Evolutionary conservation across 2,113 vertebrate genomes (phyloP), one percentile per base, ranked within the genome.

Genomic region (Myotis yumanensis): DNA sequence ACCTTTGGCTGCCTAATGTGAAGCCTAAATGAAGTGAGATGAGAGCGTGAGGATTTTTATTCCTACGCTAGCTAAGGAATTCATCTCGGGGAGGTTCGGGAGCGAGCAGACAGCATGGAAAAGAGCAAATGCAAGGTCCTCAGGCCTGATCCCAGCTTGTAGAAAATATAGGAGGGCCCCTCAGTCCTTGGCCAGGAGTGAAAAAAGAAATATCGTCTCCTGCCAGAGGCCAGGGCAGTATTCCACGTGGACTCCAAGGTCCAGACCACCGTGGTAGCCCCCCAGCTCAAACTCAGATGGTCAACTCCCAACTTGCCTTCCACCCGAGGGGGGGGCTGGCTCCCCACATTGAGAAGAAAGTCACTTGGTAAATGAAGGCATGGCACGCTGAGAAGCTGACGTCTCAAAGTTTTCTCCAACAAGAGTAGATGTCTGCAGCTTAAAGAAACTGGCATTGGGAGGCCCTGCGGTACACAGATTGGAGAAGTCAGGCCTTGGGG

Each of bases 1-100:
- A 73, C 48, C 17, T 86, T 68, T 59, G 79, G 48, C 90, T 90
- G 73, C 90, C 52, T 94, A 94, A 69, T 22, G 8, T 32, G 88
- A 95, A 52, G 52, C 73, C 80, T 57, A 57, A 86, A 90, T 28
- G 62, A 73, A 46, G 35, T 37, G 76, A 75, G 66, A 84, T 37
- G 83, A 84, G 43, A 90, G 28, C 32, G 16, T 5, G 35, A 43
- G 62, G 46, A 66, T 51, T 83, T 83, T 62, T 40, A 64, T 72
- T 93, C n/a, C 77, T 81, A 69, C 0, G 22, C 83, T 88, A 66
- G 22, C 83, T 88, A 66, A 92, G 71, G 88, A 25, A 75, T 43
- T 89, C 72, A 85, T 71, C 64, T 92, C 85, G 14, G 14, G 18
- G 37, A 86, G 14, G 48, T 28, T 35, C 22, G 22, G 30, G 43